phyloP scores from a whole-genome alignment of 2,113 vertebrate species.

The Oenanthe oenanthe region DNA sequence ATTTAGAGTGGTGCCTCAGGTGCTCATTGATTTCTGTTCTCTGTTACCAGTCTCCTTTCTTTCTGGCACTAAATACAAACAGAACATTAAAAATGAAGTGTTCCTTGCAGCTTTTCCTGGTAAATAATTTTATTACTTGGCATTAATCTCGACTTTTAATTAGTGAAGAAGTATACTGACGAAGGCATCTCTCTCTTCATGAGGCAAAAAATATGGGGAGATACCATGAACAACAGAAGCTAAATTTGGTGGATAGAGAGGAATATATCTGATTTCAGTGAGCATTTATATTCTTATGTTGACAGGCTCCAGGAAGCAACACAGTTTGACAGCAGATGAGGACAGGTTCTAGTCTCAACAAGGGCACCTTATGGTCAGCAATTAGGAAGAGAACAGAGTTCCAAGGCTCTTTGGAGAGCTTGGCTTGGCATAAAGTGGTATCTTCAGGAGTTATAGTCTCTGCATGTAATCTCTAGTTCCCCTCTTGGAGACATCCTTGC shows the following conservation, averaged over 20 bases:
- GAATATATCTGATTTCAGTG: neutral
- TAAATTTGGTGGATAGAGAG: neutral
- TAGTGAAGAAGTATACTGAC: neutral
- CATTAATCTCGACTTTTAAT: slow-evolving; percentile 43
- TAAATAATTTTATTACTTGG: slow-evolving; percentile 47
- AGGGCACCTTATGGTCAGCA: neutral
- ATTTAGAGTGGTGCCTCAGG: slow-evolving; percentile 42
- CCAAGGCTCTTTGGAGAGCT: neutral
- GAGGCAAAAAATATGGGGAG: neutral
- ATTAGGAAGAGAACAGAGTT: neutral
- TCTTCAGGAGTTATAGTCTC: neutral
- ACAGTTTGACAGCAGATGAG: neutral
- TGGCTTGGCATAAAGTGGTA: neutral
- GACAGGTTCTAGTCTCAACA: neutral
- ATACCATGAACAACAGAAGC: neutral
- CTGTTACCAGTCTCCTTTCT: neutral
- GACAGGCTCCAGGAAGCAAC: neutral
- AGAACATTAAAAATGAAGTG: slow-evolving; percentile 15
- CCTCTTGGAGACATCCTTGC: neutral
- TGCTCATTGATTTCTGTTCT: slow-evolving; percentile 13
- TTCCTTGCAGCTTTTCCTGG: slow-evolving; percentile 24
- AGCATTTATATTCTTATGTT: neutral
- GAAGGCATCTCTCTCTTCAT: neutral
- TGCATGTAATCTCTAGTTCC: neutral
- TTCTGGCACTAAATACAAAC: slow-evolving; percentile 24